Conservation (phyloP, 2,888 invertebrate genomes). For the Dolichomitus sp. region DNA sequence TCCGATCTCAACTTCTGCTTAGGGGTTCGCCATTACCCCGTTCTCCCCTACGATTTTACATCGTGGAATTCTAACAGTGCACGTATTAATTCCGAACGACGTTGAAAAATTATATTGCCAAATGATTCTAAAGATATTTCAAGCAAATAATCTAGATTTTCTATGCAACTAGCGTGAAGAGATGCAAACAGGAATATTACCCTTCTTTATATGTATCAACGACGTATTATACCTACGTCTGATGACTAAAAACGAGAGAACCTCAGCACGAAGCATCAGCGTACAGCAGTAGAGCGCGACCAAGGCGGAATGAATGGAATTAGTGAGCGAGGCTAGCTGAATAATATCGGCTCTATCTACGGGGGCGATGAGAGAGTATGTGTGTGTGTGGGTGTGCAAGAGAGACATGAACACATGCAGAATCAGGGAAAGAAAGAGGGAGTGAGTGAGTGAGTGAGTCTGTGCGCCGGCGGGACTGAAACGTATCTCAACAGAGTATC, state of each 20-base stretch:
- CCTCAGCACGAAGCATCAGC: constrained; percentile 17
- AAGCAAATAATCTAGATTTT: background rate
- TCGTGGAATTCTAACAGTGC: too few species aligned
- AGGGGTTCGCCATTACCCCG: too few species aligned
- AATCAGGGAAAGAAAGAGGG: constrained; percentile 9
- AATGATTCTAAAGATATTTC: background rate
- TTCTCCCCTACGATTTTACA: too few species aligned
- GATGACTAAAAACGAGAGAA: constrained; percentile 11
- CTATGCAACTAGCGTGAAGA: background rate
- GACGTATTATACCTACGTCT: background rate
- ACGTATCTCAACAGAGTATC: constrained; percentile 85
- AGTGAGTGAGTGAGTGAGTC: constrained; percentile 56
- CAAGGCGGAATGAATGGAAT: constrained; percentile 84
- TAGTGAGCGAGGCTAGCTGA: constrained; percentile 85
- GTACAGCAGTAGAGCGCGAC: constrained; percentile 30
- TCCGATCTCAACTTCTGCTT: too few species aligned
- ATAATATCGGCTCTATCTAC: constrained; percentile 86
- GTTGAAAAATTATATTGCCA: background rate
- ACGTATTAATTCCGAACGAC: too few species aligned
- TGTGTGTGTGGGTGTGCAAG: constrained; percentile 22
- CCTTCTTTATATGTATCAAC: constrained; percentile 9
- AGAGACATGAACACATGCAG: constrained; percentile 22
- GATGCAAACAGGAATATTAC: background rate
- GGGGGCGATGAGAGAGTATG: constrained; percentile 74
- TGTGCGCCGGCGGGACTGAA: constrained; percentile 76